Evolutionary conservation across 2,797 vertebrate species (phyloP), one percentile per base, ranked within the genome.

Genomic region (Hyperoplus immaculatus): DNA sequence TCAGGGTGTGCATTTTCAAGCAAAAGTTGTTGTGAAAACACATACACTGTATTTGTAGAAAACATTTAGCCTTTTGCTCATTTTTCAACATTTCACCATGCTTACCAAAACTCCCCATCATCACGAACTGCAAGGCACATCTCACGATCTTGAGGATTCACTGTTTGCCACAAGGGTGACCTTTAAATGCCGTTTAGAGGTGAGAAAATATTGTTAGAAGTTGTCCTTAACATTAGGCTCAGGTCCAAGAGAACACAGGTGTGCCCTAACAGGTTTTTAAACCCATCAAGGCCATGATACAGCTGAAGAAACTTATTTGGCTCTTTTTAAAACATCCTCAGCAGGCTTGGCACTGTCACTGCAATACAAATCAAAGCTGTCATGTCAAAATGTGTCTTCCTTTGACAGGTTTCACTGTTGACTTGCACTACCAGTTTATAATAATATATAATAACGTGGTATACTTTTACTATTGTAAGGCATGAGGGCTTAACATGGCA

Each of bases 91-190:
- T 50, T 57, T 36, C 0, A n/a, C 10, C 4, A 8, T 29, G 5
- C 88, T 90, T 84, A 96, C 95, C 95, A 96, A 76, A 95, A 96
- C 72, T 96, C 94, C 5, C 95, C 95, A 70, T 96, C 78, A 0
- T 95, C 67, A 3, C 14, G 6, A 4, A 80, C 60, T 1, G 60
- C 14, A 0, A 72, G 82, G 55, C 84, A 93, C 41, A 4, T 39
- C 0, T 83, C 39, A 8, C 78, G 87, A 8, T 94, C 92, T 15
- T 90, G 8, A 50, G 79, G 8, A 46, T 73, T 88, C 53, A 95
- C 91, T 0, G 56, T 87, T 18, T 77, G 0, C 95, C 95, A 96
- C 46, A 87, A 59, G 13, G 75, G 18, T 0, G 95, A 96, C 12
- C 95, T 89, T 62, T 8, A 42, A 4, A 49, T 49, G 51, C 5